phyloP scores from a whole-genome alignment of 2,113 vertebrate genomes.

The Leptobrachium ailaonicum region DNA sequence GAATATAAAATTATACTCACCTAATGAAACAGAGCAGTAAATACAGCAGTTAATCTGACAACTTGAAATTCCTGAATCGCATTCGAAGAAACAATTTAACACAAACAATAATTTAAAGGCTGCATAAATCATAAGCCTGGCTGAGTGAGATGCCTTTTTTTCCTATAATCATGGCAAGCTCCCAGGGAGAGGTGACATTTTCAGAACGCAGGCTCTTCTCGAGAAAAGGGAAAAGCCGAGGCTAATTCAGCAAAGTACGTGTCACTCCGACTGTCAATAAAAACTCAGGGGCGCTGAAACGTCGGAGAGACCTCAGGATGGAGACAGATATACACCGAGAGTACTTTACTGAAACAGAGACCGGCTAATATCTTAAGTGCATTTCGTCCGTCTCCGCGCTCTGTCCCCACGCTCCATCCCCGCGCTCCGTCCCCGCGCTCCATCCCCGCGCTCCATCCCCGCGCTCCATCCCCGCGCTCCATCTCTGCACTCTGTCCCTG shows the following conservation, averaged over 20 bases:
- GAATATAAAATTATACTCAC: constrained; percentile 90
- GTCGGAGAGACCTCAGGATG: background rate
- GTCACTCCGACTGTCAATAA: constrained; percentile 14
- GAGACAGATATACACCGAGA: constrained; percentile 10
- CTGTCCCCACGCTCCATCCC: no score
- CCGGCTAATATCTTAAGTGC: constrained; percentile 8
- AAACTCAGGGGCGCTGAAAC: background rate
- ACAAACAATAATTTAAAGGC: constrained; percentile 80
- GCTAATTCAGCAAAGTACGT: constrained; percentile 38
- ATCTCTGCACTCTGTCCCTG: no score
- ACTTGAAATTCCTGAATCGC: constrained; percentile 73
- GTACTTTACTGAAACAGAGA: constrained; percentile 8
- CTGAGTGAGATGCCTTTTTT: constrained; percentile 59
- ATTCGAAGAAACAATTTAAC: constrained; percentile 72
- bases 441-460: no score
- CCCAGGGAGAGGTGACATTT: constrained; percentile 60
- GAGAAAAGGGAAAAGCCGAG: constrained; percentile 23
- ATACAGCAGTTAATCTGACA: constrained; percentile 77
- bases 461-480: no score
- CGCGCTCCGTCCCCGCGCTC: no score
- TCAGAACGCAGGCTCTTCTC: constrained; percentile 53
- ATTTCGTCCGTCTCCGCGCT: background rate
- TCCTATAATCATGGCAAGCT: constrained; percentile 65
- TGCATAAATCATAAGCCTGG: constrained; percentile 66
- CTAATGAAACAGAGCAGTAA: constrained; percentile 83